phyloP scores from a whole-genome alignment of 2,113 vertebrate species.

The Chrysochloris asiatica region DNA sequence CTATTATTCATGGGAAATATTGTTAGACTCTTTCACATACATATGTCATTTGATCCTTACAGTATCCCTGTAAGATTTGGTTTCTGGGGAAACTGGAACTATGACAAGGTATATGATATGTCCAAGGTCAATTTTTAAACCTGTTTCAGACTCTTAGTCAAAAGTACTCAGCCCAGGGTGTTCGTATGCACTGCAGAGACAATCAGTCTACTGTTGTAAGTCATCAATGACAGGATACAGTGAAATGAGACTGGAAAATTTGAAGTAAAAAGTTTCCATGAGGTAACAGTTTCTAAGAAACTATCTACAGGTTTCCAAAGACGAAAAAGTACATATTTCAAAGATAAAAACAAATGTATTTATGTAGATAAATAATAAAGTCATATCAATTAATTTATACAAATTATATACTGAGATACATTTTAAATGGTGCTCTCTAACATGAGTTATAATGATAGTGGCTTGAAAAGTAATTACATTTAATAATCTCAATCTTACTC shows the following conservation, averaged over 20 bases:
- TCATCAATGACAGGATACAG: neutral
- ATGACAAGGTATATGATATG: neutral
- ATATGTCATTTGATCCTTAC: neutral
- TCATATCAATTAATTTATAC: conserved; percentile 4
- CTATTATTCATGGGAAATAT: neutral
- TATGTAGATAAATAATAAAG: conserved; percentile 22
- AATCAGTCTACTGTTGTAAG: neutral
- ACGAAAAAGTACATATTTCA: neutral
- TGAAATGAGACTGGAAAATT: rapidly evolving
- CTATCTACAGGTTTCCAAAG: neutral
- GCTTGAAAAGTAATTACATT: conserved; percentile 55
- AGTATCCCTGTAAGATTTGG: neutral
- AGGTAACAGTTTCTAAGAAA: neutral
- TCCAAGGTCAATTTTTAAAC: neutral
- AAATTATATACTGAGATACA: conserved; percentile 16
- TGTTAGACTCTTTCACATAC: neutral
- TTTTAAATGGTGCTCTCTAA: conserved; percentile 42
- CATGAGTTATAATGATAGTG: neutral
- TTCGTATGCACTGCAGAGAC: neutral
- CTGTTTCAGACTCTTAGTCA: neutral
- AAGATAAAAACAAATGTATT: conserved; percentile 39
- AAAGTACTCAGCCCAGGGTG: neutral
- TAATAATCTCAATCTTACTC: neutral
- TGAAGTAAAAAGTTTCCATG: neutral
- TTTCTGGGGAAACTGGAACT: neutral